Percentiles rank a stretch among this genome's conserved stretches.
These are phyloP conservation scores for Vulpes lagopus DNA, from an alignment of 2,113 vertebrate species.

Conservation along the genomic window DNA sequence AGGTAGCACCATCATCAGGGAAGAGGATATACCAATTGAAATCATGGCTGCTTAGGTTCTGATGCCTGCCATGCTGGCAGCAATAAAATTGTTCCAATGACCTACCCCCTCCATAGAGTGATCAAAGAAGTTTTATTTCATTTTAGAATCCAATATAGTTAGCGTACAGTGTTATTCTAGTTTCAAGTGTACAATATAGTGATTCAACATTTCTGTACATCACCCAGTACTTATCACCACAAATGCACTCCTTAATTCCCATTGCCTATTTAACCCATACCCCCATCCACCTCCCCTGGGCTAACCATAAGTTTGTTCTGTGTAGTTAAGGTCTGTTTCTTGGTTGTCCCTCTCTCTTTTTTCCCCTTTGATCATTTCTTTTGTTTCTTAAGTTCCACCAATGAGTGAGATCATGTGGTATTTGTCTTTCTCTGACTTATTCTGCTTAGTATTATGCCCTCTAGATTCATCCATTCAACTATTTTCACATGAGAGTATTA, in stretches of 20 bases:
- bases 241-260: background rate
- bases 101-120: background rate
- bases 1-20: background rate
- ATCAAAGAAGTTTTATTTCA: background rate
- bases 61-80: background rate
- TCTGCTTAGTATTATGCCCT: background rate
- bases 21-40: background rate
- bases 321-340: background rate
- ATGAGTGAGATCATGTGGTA: background rate
- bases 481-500: background rate
- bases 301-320: background rate
- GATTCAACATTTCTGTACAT: background rate
- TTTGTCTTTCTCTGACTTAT: background rate
- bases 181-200: background rate
- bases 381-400: background rate
- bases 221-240: background rate
- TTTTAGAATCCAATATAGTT: background rate
- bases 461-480: background rate
- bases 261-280: background rate
- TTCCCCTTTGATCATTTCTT: background rate
- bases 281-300: background rate
- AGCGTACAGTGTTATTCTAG: background rate
- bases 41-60: background rate
- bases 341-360: background rate
- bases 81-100: background rate